These are phyloP conservation scores for Temnopleurus reevesii DNA, from an alignment of 53 echinoderm and acorn worm species.

Conservation along the genomic window DNA sequence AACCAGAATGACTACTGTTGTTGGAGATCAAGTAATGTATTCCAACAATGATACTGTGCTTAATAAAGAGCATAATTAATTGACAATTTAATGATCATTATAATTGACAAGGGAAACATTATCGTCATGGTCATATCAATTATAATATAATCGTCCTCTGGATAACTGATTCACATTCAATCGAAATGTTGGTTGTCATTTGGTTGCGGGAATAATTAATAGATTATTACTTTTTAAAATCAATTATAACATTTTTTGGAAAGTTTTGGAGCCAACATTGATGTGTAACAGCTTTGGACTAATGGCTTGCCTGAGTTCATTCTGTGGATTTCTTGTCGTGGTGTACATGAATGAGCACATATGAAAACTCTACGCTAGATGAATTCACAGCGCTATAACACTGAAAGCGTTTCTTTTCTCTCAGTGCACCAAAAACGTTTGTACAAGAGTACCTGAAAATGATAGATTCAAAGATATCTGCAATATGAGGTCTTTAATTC, in stretches of 20 bases:
- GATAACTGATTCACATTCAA: background rate
- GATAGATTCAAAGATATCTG: no score
- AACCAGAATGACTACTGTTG: no score
- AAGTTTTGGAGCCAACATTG: no score
- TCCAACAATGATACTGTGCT: background rate
- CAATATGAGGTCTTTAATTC: no score
- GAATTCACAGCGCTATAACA: no score
- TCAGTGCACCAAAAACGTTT: no score
- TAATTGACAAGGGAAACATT: background rate
- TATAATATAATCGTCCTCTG: background rate
- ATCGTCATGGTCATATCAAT: conserved; percentile 19
- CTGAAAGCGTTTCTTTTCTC: no score
- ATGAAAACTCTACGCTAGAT: background rate
- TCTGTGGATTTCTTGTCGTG: no score
- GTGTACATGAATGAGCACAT: no score
- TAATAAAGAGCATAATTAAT: background rate
- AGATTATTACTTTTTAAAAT: no score
- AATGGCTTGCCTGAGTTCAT: background rate
- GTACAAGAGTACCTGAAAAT: no score
- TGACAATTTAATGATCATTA: background rate
- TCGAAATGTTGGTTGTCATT: background rate
- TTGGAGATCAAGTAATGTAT: background rate
- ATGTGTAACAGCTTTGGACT: background rate
- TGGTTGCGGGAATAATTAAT: background rate
- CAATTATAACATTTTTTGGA: no score